Evolutionary conservation across 2,113 vertebrate species (phyloP).

Genomic region (Hucho hucho): DNA sequence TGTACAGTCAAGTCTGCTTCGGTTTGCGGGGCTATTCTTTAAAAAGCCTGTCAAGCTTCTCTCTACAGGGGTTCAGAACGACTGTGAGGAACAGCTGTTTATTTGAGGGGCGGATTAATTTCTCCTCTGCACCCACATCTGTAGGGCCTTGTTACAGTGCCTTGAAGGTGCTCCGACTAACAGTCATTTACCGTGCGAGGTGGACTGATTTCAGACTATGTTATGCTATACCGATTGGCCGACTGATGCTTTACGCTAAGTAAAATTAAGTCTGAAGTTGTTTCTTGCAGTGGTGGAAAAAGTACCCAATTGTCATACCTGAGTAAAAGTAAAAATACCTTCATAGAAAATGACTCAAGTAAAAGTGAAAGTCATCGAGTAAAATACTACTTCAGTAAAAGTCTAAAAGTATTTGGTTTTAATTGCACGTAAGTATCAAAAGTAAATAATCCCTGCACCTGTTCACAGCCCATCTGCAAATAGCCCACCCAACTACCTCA

Average conservation of each 20-base stretch:
- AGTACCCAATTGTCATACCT: too few relatives aligned
- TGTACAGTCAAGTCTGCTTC: constrained; percentile 44
- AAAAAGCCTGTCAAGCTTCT: background rate
- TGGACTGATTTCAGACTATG: constrained; percentile 11
- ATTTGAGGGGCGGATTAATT: background rate
- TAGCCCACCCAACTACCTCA: too few relatives aligned
- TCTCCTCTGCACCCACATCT: background rate
- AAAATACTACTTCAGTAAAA: too few relatives aligned
- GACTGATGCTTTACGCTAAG: constrained; percentile 3
- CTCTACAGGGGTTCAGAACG: background rate
- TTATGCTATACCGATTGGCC: background rate
- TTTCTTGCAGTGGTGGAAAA: background rate
- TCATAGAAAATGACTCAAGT: too few relatives aligned
- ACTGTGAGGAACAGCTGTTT: constrained; percentile 16
- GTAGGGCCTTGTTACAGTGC: background rate
- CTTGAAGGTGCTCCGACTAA: background rate
- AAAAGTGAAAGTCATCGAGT: too few relatives aligned
- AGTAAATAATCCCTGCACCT: too few relatives aligned
- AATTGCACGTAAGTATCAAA: too few relatives aligned
- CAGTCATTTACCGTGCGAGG: background rate
- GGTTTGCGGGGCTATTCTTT: constrained; percentile 3
- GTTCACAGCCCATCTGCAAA: too few relatives aligned
- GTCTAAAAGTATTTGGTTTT: too few relatives aligned
- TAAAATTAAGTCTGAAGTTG: constrained; percentile 10
- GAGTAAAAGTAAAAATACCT: too few relatives aligned